Evolutionary conservation across 2,888 invertebrate species (phyloP), one percentile per base, ranked within the genome.

Genomic region (Trichopria drosophilae): DNA sequence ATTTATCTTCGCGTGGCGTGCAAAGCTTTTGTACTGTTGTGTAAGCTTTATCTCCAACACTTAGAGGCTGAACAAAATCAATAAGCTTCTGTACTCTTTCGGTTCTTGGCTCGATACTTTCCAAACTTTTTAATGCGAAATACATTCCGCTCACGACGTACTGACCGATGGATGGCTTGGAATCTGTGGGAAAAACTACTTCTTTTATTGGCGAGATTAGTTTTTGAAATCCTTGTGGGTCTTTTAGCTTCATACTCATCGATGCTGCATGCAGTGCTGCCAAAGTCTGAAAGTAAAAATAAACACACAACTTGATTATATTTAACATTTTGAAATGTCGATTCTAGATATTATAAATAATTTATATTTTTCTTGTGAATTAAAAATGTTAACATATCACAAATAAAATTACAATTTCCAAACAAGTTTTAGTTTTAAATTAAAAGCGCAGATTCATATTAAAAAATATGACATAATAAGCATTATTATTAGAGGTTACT

Each of bases 261-360:
- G 67, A 65, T 4, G 53, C 47, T 1, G 67, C 68, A 45, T 71
- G 71, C 26, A 71, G 45, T 12, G 53, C 43, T 4, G 68, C 69
- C 19, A 69, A 47, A 15, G 56, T 59, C 69, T 69, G 49, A 6
- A 48, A 55, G n/a, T 43, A n/a, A n/a, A n/a, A n/a, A n/a, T n/a
- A n/a, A n/a, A n/a, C n/a, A n/a, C n/a, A n/a, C n/a, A n/a, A n/a
- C n/a, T n/a, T n/a, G n/a, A n/a, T n/a, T n/a, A n/a, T n/a, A n/a
- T n/a, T n/a, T n/a, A n/a, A n/a, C n/a, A n/a, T n/a, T n/a, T n/a
- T n/a, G n/a, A n/a, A n/a, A n/a, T n/a, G n/a, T n/a, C n/a, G n/a
- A n/a, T n/a, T n/a, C n/a, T n/a, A n/a, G n/a, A n/a, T n/a, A n/a
- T n/a, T n/a, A n/a, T n/a, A n/a, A 9, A 24, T 2, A 28, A 36